phyloP scores from a whole-genome alignment of 2,888 invertebrate genomes.

The Tinea pellionella region DNA sequence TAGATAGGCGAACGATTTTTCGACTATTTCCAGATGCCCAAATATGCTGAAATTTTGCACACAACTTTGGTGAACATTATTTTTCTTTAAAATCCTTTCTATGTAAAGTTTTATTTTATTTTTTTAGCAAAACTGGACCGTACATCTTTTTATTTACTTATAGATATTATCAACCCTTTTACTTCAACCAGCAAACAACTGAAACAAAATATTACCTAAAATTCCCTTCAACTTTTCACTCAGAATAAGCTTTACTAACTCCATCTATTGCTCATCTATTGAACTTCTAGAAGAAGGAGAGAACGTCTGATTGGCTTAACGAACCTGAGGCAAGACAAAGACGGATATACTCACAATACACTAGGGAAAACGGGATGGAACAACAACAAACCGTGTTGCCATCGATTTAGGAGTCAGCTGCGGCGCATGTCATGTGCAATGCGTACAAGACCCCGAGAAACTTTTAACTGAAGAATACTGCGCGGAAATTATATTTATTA shows the following conservation, averaged over 20 bases:
- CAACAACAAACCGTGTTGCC: constrained; percentile 53
- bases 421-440: constrained; percentile 45
- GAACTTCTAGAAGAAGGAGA: constrained; percentile 26
- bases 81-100: too few relatives aligned
- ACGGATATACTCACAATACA: constrained; percentile 20
- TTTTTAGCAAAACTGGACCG: too few relatives aligned
- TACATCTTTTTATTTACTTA: too few relatives aligned
- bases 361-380: constrained; percentile 31
- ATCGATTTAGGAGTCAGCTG: constrained; percentile 59
- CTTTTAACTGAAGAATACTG: constrained; percentile 27
- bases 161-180: too few relatives aligned
- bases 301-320: constrained; percentile 31
- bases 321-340: constrained; percentile 32
- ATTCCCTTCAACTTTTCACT: too few relatives aligned
- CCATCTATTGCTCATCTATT: constrained; percentile 41
- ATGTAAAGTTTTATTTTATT: too few relatives aligned
- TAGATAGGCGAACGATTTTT: too few relatives aligned
- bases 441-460: constrained; percentile 31
- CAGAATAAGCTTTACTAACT: constrained; percentile 23
- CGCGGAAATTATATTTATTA: neutral
- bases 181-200: too few relatives aligned
- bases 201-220: too few relatives aligned
- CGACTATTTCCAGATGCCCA: too few relatives aligned
- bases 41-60: too few relatives aligned
- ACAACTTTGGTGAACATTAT: too few relatives aligned